Base-by-base conservation (phyloP, 2,888 invertebrate genomes). In the Branchellion lobata region DNA sequence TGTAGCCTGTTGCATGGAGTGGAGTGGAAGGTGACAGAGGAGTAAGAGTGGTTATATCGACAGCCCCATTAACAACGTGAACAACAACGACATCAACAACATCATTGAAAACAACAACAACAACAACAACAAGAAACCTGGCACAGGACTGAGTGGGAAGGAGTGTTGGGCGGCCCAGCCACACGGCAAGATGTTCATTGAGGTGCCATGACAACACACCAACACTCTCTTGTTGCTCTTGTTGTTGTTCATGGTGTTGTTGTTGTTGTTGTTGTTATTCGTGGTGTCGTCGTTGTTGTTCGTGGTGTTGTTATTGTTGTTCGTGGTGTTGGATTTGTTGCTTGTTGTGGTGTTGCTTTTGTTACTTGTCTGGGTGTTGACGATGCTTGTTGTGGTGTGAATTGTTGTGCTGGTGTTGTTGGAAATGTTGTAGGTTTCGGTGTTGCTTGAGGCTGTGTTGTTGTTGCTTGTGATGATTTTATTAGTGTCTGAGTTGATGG, bases 161-260 rank as follows among this genome's bases (percentile, higher is more conserved):
- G 94, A 94, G 85, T 94, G 94, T 85, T 92, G 91, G 14, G 92
- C 92, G 83, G 95, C 96, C 96, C 96, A 97, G 0, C 95, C 93
- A 33, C 93, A 94, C 29, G 96, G 96, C 86, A 97, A 97, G 82
- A 97, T 95, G 86, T 95, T 95, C 34, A 95, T 94, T 81, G 94
- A 90, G 94, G 95, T 95, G 0, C 95, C 94, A 82, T 86, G 85
- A 79, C 86, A 86, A 71, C 85, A 85, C 75, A 86, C 83, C 78
- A 82, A 82, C 29, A 84, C 81, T 40, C 76, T 81, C 40, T 82
- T 81, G 11, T 81, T 80, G n/a, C 77, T 57, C 21, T 57, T n/a
- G 8, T 18, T 24, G 24, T 24, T 24, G 24, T 24, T 57, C 11
- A n/a, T 57, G 61, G 21, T 24, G 24, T 18, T 18, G 3, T 5